Conservation (phyloP, 2,113 vertebrate genomes). For the Eonycteris spelaea region DNA sequence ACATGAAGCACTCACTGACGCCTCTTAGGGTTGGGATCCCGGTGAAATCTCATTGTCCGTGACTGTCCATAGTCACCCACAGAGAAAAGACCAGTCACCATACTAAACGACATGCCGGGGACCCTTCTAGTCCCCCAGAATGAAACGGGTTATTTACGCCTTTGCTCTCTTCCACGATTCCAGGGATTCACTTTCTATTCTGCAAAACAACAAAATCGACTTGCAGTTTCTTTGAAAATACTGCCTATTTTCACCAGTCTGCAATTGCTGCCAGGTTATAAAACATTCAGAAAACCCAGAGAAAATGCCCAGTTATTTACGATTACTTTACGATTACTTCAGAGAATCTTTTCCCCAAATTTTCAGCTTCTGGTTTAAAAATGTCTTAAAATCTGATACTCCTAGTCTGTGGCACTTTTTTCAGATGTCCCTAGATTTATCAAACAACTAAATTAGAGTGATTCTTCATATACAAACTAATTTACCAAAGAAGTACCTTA, state of each 20-base stretch:
- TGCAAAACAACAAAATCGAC: neutral
- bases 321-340: neutral
- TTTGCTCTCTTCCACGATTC: neutral
- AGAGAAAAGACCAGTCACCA: neutral
- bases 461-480: neutral
- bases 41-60: neutral
- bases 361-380: neutral
- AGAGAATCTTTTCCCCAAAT: neutral
- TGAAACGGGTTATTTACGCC: neutral
- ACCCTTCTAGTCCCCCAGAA: neutral
- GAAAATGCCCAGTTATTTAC: neutral
- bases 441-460: neutral
- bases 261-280: neutral
- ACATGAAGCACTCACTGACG: neutral
- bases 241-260: neutral
- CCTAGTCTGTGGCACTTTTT: neutral
- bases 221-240: neutral
- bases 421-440: neutral
- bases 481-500: neutral
- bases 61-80: neutral
- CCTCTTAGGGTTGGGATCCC: neutral
- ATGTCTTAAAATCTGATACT: neutral
- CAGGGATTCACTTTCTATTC: neutral
- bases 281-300: constrained; percentile 8
- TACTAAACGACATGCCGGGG: neutral